Evolutionary conservation across 2,888 invertebrate species (phyloP).

Genomic region (Stenichneumon culpator): DNA sequence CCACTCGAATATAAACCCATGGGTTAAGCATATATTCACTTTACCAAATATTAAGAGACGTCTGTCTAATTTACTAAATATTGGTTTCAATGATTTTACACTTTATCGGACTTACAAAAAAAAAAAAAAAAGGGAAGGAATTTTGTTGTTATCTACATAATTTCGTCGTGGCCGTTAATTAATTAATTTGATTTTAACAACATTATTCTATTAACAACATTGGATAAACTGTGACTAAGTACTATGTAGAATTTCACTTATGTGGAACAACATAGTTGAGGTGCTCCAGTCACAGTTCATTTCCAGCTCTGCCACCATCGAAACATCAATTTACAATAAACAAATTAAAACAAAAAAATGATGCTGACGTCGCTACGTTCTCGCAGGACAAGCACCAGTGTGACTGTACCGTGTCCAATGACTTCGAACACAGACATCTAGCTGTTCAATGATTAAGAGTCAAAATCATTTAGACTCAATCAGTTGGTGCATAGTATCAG

Average conservation of each 20-base stretch:
- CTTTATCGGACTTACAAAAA: neutral
- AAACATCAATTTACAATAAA: slow-evolving; percentile 6
- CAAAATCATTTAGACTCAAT: slow-evolving; percentile 82
- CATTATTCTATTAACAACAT: neutral
- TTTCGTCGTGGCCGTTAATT: neutral
- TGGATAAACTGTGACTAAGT: neutral
- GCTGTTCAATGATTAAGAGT: slow-evolving; percentile 79
- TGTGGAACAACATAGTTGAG: neutral
- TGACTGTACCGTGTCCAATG: slow-evolving; percentile 40
- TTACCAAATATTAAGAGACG: slow-evolving; percentile 29
- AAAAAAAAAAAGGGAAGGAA: neutral
- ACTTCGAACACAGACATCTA: slow-evolving; percentile 54
- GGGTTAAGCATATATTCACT: neutral
- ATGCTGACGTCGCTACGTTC: neutral
- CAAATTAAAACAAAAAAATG: slow-evolving; percentile 1
- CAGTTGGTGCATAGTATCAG: slow-evolving; percentile 79
- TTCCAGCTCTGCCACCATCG: neutral
- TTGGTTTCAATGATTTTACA: neutral
- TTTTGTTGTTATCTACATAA: neutral
- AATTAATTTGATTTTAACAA: neutral
- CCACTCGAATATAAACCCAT: neutral
- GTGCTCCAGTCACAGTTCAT: neutral
- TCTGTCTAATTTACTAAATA: neutral
- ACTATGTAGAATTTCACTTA: neutral
- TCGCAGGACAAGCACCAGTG: neutral